Base-by-base conservation (phyloP, 2,888 invertebrate genomes). In the Hemicrepidius hirtus region DNA sequence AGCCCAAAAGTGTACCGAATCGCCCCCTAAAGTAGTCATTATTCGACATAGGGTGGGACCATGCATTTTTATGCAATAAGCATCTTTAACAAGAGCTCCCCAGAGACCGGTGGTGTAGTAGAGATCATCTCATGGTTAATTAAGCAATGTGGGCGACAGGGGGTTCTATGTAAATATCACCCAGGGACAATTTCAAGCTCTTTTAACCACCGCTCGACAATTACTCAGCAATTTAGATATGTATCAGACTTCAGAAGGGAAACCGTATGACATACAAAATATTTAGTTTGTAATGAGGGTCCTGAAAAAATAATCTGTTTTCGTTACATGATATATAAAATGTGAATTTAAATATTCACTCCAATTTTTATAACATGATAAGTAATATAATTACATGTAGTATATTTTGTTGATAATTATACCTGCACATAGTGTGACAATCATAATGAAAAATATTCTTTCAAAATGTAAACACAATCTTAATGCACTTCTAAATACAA, bases 161-260 rank as follows among this genome's bases (percentile, higher is more conserved):
- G 80, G 77, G 81, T 77, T 80, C 81, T 82, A 84, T 83, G 84
- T 83, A 83, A 83, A 84, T 83, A 83, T 82, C 83, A 82, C 79
- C 82, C 79, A 80, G 83, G 84, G 84, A 85, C 86, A 86, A 86
- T 86, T 86, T 86, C 86, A 86, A 86, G 86, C 86, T 84, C 86
- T 86, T 85, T 86, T 86, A 86, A 85, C 83, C 86, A 85, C 85
- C 84, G 83, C 82, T 81, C 81, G 84, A 85, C 86, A 86, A 86
- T 86, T 86, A 86, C 85, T 82, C 77, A 75, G 81, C 85, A 86
- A 86, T 86, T 86, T 86, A 86, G 86, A 86, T 86, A 84, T 84
- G 85, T 85, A 86, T 85, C 85, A 75, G 78, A 71, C 77, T 71
- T 66, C 44, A 68, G 63, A 44, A 55, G 72, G 67, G 72, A 68